Evolutionary conservation across 1,140 invertebrate species (phyloP).

Genomic region (Anagrus nilaparvatae): DNA sequence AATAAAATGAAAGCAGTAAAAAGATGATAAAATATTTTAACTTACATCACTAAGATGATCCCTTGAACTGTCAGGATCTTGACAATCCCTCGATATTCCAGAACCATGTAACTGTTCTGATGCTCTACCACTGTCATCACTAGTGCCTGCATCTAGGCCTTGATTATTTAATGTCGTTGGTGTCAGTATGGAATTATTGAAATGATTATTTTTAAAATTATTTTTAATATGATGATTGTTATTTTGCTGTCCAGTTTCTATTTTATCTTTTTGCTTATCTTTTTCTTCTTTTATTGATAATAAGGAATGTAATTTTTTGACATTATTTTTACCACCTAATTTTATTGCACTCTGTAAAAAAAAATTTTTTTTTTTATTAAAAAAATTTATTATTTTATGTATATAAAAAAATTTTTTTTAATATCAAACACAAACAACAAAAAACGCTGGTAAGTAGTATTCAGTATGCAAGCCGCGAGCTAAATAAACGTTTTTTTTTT

Average conservation of each 20-base stretch:
- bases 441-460: too few relatives aligned
- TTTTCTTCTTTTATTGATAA: conserved; percentile 47
- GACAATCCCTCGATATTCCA: conserved; percentile 52
- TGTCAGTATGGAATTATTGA: conserved; percentile 42
- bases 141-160: conserved; percentile 67
- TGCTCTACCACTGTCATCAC: conserved; percentile 66
- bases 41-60: conserved; percentile 72
- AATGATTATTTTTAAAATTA: conserved; percentile 41
- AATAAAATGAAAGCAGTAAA: background rate
- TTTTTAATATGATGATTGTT: conserved; percentile 42
- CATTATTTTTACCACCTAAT: conserved; percentile 48
- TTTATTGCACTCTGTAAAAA: conserved; percentile 48
- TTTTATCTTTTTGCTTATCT: conserved; percentile 49
- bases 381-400: too few relatives aligned
- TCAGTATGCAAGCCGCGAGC: too few relatives aligned
- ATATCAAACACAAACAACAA: too few relatives aligned
- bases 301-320: conserved; percentile 42
- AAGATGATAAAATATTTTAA: conserved; percentile 19
- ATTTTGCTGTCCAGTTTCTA: conserved; percentile 44
- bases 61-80: conserved; percentile 65
- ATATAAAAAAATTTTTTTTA: too few relatives aligned
- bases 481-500: too few relatives aligned
- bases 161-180: conserved; percentile 39
- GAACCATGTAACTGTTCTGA: conserved; percentile 64
- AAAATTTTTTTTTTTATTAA: too few relatives aligned